Percentiles rank a stretch among this genome's conserved stretches.
phyloP scores from a whole-genome alignment of 2,888 invertebrate species.

The Scaptomyza parva region DNA sequence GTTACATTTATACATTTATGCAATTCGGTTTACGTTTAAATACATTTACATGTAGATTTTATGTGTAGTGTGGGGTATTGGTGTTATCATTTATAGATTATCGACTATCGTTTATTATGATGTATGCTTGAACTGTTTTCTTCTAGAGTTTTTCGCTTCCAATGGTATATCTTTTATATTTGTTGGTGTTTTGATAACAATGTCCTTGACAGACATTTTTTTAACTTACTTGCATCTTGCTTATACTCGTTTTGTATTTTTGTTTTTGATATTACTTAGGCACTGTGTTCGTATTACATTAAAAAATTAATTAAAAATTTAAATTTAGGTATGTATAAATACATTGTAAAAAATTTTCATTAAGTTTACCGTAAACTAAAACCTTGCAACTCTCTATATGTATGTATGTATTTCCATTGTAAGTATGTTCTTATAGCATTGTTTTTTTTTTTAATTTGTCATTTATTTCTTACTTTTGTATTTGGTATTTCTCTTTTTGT shows the following conservation, averaged over 20 bases:
- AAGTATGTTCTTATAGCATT: constrained; percentile 13
- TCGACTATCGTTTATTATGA: constrained; percentile 7
- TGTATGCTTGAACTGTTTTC: constrained; percentile 26
- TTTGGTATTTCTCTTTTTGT: constrained; percentile 23
- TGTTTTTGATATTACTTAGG: constrained; percentile 84
- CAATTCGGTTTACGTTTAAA: constrained; percentile 17
- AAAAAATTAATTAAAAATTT: constrained; percentile 83
- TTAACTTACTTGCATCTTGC: constrained; percentile 71
- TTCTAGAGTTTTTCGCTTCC: constrained; percentile 33
- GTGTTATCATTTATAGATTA: constrained; percentile 9
- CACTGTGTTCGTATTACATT: constrained; percentile 85
- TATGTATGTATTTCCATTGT: constrained; percentile 51
- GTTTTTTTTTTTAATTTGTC: background rate
- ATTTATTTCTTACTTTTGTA: constrained; percentile 18
- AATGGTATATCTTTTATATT: constrained; percentile 31
- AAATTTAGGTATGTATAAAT: constrained; percentile 82
- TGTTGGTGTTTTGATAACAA: constrained; percentile 80
- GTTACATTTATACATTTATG: constrained; percentile 70
- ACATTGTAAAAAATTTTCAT: constrained; percentile 80
- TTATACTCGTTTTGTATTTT: constrained; percentile 66
- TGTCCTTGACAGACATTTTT: constrained; percentile 83
- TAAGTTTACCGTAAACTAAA: constrained; percentile 80
- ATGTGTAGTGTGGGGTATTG: constrained; percentile 5
- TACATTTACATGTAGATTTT: constrained; percentile 17
- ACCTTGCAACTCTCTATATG: constrained; percentile 68